These are phyloP conservation scores for Griposia aprilina DNA, from an alignment of 2,888 invertebrate species.

Conservation along the genomic window DNA sequence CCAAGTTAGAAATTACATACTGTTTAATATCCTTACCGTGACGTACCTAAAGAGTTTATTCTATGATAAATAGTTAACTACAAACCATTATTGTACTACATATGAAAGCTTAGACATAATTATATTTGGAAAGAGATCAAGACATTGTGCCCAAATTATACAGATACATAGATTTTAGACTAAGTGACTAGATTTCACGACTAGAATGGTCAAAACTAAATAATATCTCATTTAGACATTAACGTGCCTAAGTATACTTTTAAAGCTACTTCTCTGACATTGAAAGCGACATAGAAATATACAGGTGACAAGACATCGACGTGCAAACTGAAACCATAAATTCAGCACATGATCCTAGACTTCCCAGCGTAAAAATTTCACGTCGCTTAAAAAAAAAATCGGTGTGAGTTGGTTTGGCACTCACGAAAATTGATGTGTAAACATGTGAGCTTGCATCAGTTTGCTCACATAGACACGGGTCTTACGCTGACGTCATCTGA, in stretches of 20 bases:
- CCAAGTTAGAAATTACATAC: constrained; percentile 20
- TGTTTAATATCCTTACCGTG: not conserved
- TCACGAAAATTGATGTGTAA: too few relatives aligned
- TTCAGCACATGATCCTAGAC: too few relatives aligned
- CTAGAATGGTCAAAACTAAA: constrained; percentile 71
- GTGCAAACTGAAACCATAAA: too few relatives aligned
- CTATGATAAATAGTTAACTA: constrained; percentile 29
- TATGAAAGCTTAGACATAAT: constrained; percentile 46
- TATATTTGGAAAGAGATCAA: constrained; percentile 60
- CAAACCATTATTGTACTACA: constrained; percentile 57
- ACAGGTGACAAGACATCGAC: too few relatives aligned
- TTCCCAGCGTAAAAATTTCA: too few relatives aligned
- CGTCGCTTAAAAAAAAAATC: too few relatives aligned
- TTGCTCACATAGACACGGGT: too few relatives aligned
- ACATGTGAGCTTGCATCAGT: too few relatives aligned
- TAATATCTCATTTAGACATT: constrained; percentile 64
- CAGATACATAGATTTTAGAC: constrained; percentile 62
- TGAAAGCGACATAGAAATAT: constrained; percentile 88
- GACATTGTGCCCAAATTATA: constrained; percentile 68
- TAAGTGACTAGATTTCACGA: constrained; percentile 71
- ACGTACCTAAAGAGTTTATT: constrained; percentile 11
- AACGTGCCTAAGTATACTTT: constrained; percentile 68
- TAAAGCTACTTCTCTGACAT: constrained; percentile 81
- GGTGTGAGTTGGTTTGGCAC: too few relatives aligned
- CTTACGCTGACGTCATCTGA: too few relatives aligned